Evolutionary conservation across 1,140 invertebrate genomes (phyloP), one percentile per base, ranked within the genome.

Genomic region (Cephus cinctus): DNA sequence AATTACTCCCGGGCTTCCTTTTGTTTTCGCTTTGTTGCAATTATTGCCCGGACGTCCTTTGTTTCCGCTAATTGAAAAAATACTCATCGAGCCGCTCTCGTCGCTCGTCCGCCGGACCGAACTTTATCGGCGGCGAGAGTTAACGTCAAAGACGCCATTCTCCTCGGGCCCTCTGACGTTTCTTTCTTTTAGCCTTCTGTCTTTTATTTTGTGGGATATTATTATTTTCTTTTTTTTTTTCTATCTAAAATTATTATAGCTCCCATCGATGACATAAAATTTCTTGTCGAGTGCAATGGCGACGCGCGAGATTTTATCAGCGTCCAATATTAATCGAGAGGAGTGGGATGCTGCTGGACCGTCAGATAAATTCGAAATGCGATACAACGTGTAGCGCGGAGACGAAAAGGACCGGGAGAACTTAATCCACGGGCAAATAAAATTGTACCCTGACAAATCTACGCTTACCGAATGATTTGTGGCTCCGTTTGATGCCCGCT

Each of bases 31-130:
- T 65, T 47, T 55, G 57, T 63, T 60, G 63, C 63, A 65, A 65
- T 65, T 65, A 65, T 62, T 61, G 57, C 54, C 55, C 51, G 60
- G 59, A 48, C 54, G 44, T 65, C 51, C 61, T 63, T 65, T 65
- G 63, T 63, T 57, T 52, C 41, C 51, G 47, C 52, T 56, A 61
- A 65, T 63, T 65, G 60, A 65, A 65, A n/a, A 65, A 63, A 65
- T 60, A 57, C 60, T 63, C n/a, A n/a, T n/a, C n/a, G n/a, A n/a
- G n/a, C n/a, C n/a, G n/a, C n/a, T n/a, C n/a, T n/a, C 50, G 38
- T 39, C 42, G 49, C 25, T 46, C 40, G 32, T 12, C 20, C 11
- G 50, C 56, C 48, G 40, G 30, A 50, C 42, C 48, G 48, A 49
- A 60, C 43, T 52, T 52, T 52, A 52, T 52, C 43, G 36, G 38